A percentile compares a stretch with the other conserved stretches of the same genome.
Evolutionary conservation across 2,797 vertebrate species (phyloP).

Genomic region (Onychomys torridus): DNA sequence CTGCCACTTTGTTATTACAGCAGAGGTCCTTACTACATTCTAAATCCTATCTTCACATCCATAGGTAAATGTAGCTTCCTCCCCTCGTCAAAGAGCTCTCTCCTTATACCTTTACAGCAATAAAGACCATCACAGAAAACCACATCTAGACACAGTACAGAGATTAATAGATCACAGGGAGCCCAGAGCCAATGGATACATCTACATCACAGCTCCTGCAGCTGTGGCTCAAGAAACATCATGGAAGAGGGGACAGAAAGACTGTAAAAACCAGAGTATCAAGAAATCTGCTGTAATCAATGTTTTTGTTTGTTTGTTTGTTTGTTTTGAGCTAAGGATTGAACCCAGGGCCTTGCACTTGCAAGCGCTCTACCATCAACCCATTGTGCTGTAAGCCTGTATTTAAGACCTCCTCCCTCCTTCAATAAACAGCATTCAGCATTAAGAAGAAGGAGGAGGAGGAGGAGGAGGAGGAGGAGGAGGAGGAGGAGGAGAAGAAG

Average conservation of each 20-base stretch:
- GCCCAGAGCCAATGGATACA: neutral
- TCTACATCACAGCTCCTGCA: neutral
- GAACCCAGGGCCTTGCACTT: too few relatives aligned
- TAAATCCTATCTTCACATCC: neutral
- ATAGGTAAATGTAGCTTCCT: neutral
- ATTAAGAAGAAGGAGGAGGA: too few relatives aligned
- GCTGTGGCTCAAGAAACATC: neutral
- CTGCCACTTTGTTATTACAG: neutral
- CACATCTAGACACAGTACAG: neutral
- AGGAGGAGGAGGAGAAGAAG: too few relatives aligned
- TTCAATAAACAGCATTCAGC: too few relatives aligned
- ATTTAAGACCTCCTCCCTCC: too few relatives aligned
- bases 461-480: too few relatives aligned
- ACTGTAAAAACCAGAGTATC: neutral
- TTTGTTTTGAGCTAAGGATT: too few relatives aligned
- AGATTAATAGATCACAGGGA: neutral
- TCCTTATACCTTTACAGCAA: neutral
- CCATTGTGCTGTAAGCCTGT: too few relatives aligned
- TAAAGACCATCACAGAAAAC: neutral
- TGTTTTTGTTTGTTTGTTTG: too few relatives aligned
- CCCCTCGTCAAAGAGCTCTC: neutral
- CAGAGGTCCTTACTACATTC: neutral
- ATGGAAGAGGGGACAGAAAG: neutral
- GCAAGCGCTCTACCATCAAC: too few relatives aligned
- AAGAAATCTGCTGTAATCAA: neutral